Evolutionary conservation across 35 echinoderm and acorn worm species (phyloP), one percentile per base, ranked within the genome.

Genomic region (Acanthaster planci): DNA sequence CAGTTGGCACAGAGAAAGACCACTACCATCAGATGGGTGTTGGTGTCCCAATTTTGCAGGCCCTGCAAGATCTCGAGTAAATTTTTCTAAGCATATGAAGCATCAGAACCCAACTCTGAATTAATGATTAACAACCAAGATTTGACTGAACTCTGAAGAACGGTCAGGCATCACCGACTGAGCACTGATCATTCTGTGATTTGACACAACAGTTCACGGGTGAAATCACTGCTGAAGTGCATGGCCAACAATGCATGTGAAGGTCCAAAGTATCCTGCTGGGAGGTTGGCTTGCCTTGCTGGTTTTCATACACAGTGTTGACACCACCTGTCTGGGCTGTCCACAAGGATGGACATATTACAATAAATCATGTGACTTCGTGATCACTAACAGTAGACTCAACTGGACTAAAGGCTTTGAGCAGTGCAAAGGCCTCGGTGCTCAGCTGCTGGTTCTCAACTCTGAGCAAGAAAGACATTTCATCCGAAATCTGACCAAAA

Each of bases 171-270:
- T n/a, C n/a, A n/a, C n/a, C n/a, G n/a, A n/a, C n/a, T n/a, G n/a
- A n/a, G n/a, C n/a, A n/a, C n/a, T n/a, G n/a, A n/a, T n/a, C n/a
- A n/a, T n/a, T n/a, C n/a, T n/a, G n/a, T n/a, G n/a, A n/a, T n/a
- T n/a, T n/a, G n/a, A n/a, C n/a, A n/a, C n/a, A n/a, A n/a, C n/a
- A n/a, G n/a, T n/a, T n/a, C n/a, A n/a, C n/a, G n/a, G n/a, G n/a
- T n/a, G n/a, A n/a, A n/a, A n/a, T n/a, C n/a, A n/a, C n/a, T n/a
- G n/a, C n/a, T n/a, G n/a, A n/a, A n/a, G n/a, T n/a, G n/a, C n/a
- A n/a, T n/a, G n/a, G n/a, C n/a, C 30, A 52, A 79, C 77, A 9
- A 79, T 79, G 64, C 9, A 72, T 72, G 21, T 34, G 23, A 26
- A 26, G 34, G 34, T 26, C 14, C 64, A 31, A 35, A 21, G 64